Percentiles rank a stretch among this genome's conserved stretches.
phyloP scores from a whole-genome alignment of 2,113 vertebrate genomes.

The Mionectes macconnelli region DNA sequence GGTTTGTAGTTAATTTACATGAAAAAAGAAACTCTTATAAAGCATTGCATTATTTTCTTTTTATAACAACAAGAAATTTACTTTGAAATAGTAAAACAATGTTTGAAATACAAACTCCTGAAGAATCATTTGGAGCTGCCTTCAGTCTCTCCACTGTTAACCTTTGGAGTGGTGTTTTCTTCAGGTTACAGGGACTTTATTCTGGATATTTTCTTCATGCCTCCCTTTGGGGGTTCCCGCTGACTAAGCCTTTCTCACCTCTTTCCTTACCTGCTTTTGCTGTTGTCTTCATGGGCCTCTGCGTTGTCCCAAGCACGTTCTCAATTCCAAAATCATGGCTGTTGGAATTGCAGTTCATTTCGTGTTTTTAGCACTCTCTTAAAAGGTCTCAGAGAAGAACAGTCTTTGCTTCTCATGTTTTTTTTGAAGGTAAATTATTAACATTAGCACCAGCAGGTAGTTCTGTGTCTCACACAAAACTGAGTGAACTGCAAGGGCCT shows the following conservation, averaged over 20 bases:
- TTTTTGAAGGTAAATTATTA: neutral
- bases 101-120: neutral
- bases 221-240: neutral
- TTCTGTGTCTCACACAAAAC: neutral
- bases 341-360: neutral
- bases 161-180: neutral
- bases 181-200: neutral
- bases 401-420: neutral
- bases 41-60: neutral
- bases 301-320: neutral
- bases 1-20: neutral
- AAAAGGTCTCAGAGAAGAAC: neutral
- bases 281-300: neutral
- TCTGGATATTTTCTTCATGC: neutral
- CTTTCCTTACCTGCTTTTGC: neutral
- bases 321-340: neutral
- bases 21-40: neutral
- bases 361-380: neutral
- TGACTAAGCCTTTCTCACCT: neutral
- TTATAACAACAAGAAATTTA: neutral
- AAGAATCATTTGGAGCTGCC: neutral
- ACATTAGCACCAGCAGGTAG: neutral
- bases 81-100: neutral
- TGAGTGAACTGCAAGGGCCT: neutral
- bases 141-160: neutral